Conservation (phyloP, 2,113 vertebrate species). For the Pterocles orientalis region DNA sequence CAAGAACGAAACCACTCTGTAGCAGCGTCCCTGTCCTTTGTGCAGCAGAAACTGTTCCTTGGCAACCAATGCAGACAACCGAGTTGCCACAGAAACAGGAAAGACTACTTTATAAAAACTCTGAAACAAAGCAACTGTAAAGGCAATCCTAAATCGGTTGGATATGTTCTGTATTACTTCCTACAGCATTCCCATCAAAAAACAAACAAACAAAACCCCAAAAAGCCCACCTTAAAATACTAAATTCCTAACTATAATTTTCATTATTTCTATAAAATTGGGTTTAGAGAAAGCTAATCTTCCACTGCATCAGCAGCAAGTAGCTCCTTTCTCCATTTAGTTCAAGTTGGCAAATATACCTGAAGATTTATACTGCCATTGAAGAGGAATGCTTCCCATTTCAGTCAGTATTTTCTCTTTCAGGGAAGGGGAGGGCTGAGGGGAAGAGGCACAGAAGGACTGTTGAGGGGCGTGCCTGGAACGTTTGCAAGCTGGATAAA, state of each 20-base stretch:
- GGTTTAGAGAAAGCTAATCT: neutral
- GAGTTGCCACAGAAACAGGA: slow-evolving; percentile 86
- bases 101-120: slow-evolving; percentile 74
- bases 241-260: neutral
- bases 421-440: neutral
- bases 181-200: neutral
- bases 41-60: slow-evolving; percentile 87
- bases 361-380: slow-evolving; percentile 14
- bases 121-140: slow-evolving; percentile 72
- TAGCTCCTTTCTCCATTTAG: neutral
- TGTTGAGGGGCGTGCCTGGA: neutral
- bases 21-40: slow-evolving; percentile 77
- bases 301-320: neutral
- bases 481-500: neutral
- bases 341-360: slow-evolving; percentile 18
- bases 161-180: neutral
- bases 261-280: neutral
- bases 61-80: slow-evolving; percentile 88
- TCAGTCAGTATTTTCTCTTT: neutral
- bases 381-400: neutral
- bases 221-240: neutral
- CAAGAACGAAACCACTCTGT: slow-evolving; percentile 80
- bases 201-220: neutral
- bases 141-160: slow-evolving; percentile 22
- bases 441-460: neutral